Percentiles rank a stretch among this genome's conserved stretches.
These are phyloP conservation scores for Cantharis nigra DNA, from an alignment of 2,888 invertebrate genomes.

Conservation along the genomic window DNA sequence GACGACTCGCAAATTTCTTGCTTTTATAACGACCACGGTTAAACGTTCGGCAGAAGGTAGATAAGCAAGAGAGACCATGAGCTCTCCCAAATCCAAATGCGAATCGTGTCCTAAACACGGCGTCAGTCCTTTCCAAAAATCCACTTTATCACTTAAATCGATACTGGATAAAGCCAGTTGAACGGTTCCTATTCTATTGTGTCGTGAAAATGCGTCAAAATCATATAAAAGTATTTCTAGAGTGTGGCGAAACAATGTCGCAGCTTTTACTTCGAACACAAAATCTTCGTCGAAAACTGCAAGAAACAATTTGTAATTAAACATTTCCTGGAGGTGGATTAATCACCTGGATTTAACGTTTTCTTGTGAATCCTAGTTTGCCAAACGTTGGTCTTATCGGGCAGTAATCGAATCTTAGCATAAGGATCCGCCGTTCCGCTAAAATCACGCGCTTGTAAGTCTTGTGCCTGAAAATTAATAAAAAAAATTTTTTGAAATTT, in stretches of 20 bases:
- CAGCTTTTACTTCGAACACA: constrained; percentile 66
- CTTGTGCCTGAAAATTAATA: constrained; percentile 52
- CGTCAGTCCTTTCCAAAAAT: constrained; percentile 62
- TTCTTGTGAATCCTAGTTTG: constrained; percentile 68
- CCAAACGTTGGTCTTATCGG: constrained; percentile 65
- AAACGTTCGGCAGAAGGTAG: constrained; percentile 62
- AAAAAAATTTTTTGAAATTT: too few relatives aligned
- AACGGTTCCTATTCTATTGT: constrained; percentile 67
- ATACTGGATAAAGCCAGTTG: constrained; percentile 62
- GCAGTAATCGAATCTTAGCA: constrained; percentile 66
- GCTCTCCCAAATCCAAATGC: constrained; percentile 59
- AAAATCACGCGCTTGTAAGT: constrained; percentile 62
- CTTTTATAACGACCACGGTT: constrained; percentile 64
- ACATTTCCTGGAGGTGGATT: neutral
- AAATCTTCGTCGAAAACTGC: constrained; percentile 71
- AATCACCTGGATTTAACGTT: constrained; percentile 66
- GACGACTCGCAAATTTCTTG: constrained; percentile 57
- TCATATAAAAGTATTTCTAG: constrained; percentile 68
- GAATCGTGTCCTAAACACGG: constrained; percentile 59
- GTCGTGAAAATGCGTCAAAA: constrained; percentile 67
- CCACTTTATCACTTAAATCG: constrained; percentile 62
- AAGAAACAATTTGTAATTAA: constrained; percentile 9
- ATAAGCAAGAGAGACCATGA: constrained; percentile 62
- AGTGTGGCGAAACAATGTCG: constrained; percentile 59
- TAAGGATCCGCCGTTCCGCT: constrained; percentile 70